Percentiles rank a stretch among this genome's conserved stretches.
phyloP scores from a whole-genome alignment of 2,113 vertebrate genomes.

The Vulpes ferrilata region DNA sequence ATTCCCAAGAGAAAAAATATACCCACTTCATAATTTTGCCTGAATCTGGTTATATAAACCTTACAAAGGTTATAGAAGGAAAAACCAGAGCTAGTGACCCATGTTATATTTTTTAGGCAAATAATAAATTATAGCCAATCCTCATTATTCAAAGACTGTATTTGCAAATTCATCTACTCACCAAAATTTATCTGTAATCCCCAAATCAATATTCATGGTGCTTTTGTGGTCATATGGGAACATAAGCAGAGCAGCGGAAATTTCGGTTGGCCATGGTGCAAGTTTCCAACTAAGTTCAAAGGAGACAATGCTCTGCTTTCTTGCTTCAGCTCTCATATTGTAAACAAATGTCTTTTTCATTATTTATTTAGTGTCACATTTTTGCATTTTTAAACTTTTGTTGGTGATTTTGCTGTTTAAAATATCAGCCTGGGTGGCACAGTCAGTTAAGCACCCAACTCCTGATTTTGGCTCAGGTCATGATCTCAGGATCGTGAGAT shows the following conservation, averaged over 20 bases:
- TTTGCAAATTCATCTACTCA: not conserved
- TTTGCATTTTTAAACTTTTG: not conserved
- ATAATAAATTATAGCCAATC: not conserved
- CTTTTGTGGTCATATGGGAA: not conserved
- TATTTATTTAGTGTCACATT: not conserved
- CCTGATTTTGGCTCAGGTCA: not conserved
- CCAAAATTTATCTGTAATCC: not conserved
- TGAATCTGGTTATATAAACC: conserved; percentile 21
- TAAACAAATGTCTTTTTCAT: not conserved
- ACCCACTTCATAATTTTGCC: conserved; percentile 26
- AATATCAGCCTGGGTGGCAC: not conserved
- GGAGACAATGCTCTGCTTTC: not conserved
- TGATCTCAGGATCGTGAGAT: not conserved
- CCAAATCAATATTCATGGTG: not conserved
- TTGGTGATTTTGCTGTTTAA: not conserved
- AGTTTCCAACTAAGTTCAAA: not conserved
- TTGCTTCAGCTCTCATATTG: not conserved
- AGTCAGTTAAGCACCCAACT: not conserved
- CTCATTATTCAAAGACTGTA: not conserved
- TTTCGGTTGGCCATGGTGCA: not conserved
- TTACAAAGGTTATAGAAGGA: conserved; percentile 49
- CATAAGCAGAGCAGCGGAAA: not conserved
- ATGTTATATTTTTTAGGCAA: conserved; percentile 24
- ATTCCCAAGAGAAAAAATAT: not conserved
- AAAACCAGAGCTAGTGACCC: not conserved